A percentile compares a stretch with the other conserved stretches of the same genome.
These are phyloP conservation scores for Notechis scutatus DNA, from an alignment of 2,113 vertebrate species.

Conservation along the genomic window DNA sequence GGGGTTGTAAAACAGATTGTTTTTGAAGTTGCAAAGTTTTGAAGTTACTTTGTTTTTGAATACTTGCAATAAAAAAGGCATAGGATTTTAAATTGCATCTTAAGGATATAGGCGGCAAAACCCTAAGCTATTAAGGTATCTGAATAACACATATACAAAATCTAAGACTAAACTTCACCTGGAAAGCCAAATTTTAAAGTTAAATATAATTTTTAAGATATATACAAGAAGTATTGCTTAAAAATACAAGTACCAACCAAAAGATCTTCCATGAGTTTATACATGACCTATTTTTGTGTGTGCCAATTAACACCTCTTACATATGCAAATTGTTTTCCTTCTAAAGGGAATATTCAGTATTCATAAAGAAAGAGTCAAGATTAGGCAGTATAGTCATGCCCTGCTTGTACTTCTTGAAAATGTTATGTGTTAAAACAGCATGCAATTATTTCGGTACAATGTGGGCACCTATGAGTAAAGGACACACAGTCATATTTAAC, in stretches of 20 bases:
- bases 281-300: background rate
- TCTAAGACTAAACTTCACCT: background rate
- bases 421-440: background rate
- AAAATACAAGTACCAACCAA: background rate
- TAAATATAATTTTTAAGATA: background rate
- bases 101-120: background rate
- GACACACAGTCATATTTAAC: background rate
- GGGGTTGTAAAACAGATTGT: background rate
- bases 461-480: background rate
- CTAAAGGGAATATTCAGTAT: background rate
- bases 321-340: background rate
- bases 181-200: background rate
- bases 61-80: background rate
- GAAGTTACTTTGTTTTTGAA: background rate
- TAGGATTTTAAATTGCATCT: background rate
- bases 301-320: background rate
- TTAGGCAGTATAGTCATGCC: background rate
- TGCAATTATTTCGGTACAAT: background rate
- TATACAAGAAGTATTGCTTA: background rate
- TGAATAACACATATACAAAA: background rate
- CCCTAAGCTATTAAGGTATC: background rate
- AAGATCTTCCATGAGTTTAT: background rate
- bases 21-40: background rate
- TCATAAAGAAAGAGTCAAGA: background rate
- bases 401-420: background rate